Percentiles rank a stretch among this genome's conserved stretches.
These are phyloP conservation scores for Procapra przewalskii DNA, from an alignment of 2,113 vertebrate species.

Conservation along the genomic window DNA sequence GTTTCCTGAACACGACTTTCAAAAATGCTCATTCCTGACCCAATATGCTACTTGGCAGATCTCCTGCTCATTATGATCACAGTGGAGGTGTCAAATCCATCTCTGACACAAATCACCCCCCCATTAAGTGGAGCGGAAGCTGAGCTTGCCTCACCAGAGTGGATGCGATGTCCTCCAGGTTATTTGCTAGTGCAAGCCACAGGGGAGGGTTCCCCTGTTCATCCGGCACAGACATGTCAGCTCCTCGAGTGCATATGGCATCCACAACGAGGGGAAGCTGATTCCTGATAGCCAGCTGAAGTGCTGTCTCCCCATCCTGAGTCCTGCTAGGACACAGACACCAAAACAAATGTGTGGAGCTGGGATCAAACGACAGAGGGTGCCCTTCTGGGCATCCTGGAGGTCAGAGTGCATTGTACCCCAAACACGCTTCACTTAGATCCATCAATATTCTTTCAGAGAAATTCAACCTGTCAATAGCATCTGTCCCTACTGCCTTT, in stretches of 20 bases:
- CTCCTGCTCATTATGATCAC: neutral
- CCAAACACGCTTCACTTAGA: neutral
- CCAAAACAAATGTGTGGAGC: neutral
- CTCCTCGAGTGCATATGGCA: constrained; percentile 96
- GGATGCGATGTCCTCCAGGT: constrained; percentile 96
- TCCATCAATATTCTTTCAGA: neutral
- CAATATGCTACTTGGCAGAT: neutral
- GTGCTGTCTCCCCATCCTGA: constrained; percentile 92
- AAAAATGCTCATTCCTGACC: neutral
- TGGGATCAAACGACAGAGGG: neutral
- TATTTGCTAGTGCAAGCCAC: constrained; percentile 92
- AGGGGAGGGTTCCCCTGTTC: constrained; percentile 94
- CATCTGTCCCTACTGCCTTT: neutral
- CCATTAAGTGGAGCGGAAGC: neutral
- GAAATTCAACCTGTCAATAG: neutral
- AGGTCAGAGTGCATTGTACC: neutral
- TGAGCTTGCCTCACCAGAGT: constrained; percentile 88
- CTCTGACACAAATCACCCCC: neutral
- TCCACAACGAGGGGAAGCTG: constrained; percentile 97
- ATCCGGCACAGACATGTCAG: constrained; percentile 95
- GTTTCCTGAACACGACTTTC: neutral
- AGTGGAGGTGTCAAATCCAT: neutral
- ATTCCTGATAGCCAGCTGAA: constrained; percentile 96
- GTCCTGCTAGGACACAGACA: constrained; percentile 81
- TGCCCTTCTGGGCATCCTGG: neutral